Base-by-base conservation (phyloP, 2,113 vertebrate species). In the Eurypyga helias region DNA sequence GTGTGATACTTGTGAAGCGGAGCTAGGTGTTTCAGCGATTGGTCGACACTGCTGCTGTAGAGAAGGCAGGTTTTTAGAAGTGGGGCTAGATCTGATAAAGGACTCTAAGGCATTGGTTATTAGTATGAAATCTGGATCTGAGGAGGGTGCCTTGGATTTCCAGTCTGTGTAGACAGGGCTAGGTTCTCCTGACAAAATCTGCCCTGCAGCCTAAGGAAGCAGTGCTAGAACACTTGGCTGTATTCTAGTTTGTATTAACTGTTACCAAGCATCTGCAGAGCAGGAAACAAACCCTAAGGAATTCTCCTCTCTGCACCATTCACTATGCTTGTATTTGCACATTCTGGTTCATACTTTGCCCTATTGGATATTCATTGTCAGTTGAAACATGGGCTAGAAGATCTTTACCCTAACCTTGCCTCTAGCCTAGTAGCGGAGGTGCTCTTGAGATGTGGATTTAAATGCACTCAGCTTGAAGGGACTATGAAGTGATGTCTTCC, bases 71-170 rank as follows among this genome's bases (percentile, higher is more conserved):
- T 55, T 85, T 77, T 77, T 72, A 58, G 66, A 87, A 91, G 45
- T 54, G 61, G 82, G 78, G 54, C 96, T 96, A 94, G 93, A 91
- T 97, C 91, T 96, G 84, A 87, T 95, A 79, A 96, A 97, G 96
- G 89, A 96, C 55, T 72, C 21, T 45, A 36, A 79, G 62, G 57
- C 66, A 58, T 61, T 78, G 46, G 21, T n/a, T 85, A 3, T 57
- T 83, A 15, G 25, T 45, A 5, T 85, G 62, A 76, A 75, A 83
- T 90, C 65, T 83, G 41, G 54, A 70, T 61, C 26, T 36, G 46
- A 29, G 49, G 70, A 43, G 61, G 62, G n/a, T 89, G 78, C 57
- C 62, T 95, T 94, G 87, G 38, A 66, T 89, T 78, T 96, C 65
- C 16, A 67, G 61, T 45, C 19, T 65, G 2, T 66, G 24, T 36